phyloP scores from a whole-genome alignment of 1,140 invertebrate genomes.

The Steinernema feltiae region DNA sequence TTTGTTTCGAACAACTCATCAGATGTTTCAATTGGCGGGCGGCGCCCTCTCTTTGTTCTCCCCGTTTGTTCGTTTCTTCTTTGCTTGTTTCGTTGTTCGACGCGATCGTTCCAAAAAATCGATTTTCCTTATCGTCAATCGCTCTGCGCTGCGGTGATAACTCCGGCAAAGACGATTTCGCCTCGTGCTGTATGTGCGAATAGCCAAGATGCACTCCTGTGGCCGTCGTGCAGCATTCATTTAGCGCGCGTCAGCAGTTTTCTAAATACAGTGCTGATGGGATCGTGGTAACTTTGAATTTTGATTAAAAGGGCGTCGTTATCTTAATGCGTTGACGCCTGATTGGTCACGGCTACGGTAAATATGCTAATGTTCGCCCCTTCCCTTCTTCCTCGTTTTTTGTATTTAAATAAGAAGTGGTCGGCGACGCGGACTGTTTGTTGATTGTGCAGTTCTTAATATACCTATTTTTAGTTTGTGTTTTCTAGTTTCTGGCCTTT shows the following conservation, averaged over 20 bases:
- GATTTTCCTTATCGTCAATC: conserved; percentile 10
- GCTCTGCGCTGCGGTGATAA: neutral
- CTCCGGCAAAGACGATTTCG: neutral
- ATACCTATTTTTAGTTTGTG: no score
- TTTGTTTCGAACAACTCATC: neutral
- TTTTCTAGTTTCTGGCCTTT: no score
- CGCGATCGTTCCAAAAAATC: neutral
- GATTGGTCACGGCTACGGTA: no score
- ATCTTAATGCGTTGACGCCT: neutral
- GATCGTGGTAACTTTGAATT: neutral
- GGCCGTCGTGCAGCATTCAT: neutral
- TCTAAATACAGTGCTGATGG: neutral
- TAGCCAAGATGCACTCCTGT: neutral
- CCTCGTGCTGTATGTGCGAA: neutral
- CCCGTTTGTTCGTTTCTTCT: neutral
- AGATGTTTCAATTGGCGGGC: no score
- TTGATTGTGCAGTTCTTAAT: no score
- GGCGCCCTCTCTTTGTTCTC: neutral
- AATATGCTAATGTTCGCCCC: neutral
- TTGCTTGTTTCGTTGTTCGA: neutral
- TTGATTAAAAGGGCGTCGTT: neutral
- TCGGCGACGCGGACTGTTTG: no score
- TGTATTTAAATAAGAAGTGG: no score
- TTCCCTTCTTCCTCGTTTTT: no score
- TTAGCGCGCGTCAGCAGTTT: neutral